Base-by-base conservation (phyloP, 2,888 invertebrate genomes). In the Acanthacorydalis orientalis region DNA sequence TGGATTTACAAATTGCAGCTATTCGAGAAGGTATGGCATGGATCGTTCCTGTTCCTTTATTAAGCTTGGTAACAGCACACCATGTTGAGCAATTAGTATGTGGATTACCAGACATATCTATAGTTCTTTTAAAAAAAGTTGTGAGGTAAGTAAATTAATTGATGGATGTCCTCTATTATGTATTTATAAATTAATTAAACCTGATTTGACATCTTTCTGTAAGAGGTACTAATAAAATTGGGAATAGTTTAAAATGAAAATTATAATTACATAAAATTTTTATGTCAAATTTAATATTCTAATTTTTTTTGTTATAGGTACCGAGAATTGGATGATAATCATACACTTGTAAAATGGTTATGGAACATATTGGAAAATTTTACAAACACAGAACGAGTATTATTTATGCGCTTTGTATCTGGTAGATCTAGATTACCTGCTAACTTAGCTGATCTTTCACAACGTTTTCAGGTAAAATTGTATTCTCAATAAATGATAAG, bases 371-470 rank as follows among this genome's bases (percentile, higher is more conserved):
- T 79, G 48, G 76, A 77, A 56, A 65, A 64, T 43, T 78, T 79
- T 60, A 72, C 70, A 7, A 75, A 77, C 56, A 69, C 71, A 15
- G 78, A 79, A 57, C 62, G 76, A 50, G 75, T 78, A 12, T 66
- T 78, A 38, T 79, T 79, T 59, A 71, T 79, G 68, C 61, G 78
- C 52, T 79, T 79, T 60, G 78, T 79, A 7, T 78, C 77, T 1
- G 79, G 79, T 3, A 63, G 78, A 37, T 77, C 77, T 2, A 62
- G 78, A 43, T 65, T 79, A 33, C 78, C 78, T 3, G 74, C 75
- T 11, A 78, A 78, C 60, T 64, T 78, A 48, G 75, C 77, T 4
- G 78, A 79, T 60, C 68, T 79, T 39, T 73, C 77, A 1, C 78
- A 78, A 58, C 61, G 77, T 46, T 78, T 78, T 57, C 78, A 79